Percentiles rank a stretch among this genome's conserved stretches.
These are phyloP conservation scores for Aurelia sp. DNA, from an alignment of 30 jellyfish, hydroid and myxozoan genomes.

Conservation along the genomic window DNA sequence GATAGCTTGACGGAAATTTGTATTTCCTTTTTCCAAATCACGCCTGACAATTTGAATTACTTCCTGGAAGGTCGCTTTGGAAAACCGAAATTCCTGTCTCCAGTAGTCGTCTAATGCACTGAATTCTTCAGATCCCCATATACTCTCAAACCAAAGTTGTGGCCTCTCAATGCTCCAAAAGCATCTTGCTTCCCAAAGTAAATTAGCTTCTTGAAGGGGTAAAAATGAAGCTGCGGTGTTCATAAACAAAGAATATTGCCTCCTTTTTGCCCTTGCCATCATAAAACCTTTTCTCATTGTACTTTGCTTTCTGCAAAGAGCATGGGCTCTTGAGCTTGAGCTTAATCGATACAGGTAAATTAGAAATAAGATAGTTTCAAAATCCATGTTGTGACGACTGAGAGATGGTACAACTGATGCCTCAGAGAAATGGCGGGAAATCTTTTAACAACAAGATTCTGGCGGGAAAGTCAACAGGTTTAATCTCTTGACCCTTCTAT, in stretches of 20 bases:
- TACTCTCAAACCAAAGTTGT: constrained; percentile 25
- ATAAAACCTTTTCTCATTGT: constrained; percentile 5
- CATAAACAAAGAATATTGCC: not conserved
- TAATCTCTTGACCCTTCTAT: too few species aligned
- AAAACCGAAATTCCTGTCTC: constrained; percentile 38
- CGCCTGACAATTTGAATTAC: not conserved
- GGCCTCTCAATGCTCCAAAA: constrained; percentile 33
- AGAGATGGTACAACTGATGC: too few species aligned
- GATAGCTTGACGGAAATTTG: constrained; percentile 24
- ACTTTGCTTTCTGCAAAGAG: too few species aligned
- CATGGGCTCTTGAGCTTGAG: too few species aligned
- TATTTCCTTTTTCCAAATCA: constrained; percentile 16
- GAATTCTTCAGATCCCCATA: constrained; percentile 9
- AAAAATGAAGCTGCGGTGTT: constrained; percentile 1
- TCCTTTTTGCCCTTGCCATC: constrained; percentile 13
- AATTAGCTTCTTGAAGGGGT: not conserved
- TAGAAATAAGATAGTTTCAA: too few species aligned
- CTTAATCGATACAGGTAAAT: too few species aligned
- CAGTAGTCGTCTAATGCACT: constrained; percentile 35
- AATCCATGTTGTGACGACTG: too few species aligned
- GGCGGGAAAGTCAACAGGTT: too few species aligned
- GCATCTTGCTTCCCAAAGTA: constrained; percentile 18
- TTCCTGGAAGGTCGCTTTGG: constrained; percentile 7
- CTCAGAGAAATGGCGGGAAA: too few species aligned
- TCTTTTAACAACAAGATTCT: too few species aligned